These are phyloP conservation scores for Drosophila orosa DNA, from an alignment of 1,140 invertebrate genomes.

Conservation along the genomic window DNA sequence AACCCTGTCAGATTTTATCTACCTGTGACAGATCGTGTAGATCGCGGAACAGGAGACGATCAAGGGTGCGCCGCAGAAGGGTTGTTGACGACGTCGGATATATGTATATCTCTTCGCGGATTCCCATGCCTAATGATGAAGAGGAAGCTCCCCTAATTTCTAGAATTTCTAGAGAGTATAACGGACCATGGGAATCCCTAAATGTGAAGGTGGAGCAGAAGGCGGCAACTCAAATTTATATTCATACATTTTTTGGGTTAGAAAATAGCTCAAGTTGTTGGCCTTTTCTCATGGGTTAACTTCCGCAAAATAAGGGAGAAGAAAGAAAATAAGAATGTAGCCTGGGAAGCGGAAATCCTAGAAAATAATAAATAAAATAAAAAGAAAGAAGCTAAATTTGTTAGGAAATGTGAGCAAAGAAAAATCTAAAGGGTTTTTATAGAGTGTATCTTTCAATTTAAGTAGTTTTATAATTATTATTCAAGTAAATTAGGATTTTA, in stretches of 20 bases:
- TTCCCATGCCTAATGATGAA: slow-evolving; percentile 3
- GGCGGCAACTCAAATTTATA: slow-evolving; percentile 6
- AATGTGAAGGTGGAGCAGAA: slow-evolving; percentile 10
- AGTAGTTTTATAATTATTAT: too few species aligned
- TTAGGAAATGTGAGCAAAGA: neutral
- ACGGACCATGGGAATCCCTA: slow-evolving; percentile 24
- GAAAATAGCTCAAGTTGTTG: slow-evolving; percentile 27
- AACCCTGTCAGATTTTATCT: slow-evolving; percentile 20
- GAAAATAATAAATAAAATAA: neutral
- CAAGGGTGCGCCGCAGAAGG: slow-evolving; percentile 42
- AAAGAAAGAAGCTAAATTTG: neutral
- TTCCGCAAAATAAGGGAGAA: slow-evolving; percentile 20
- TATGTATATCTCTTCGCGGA: neutral
- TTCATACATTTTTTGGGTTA: slow-evolving; percentile 21
- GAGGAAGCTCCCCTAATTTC: slow-evolving; percentile 2
- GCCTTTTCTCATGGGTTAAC: slow-evolving; percentile 23
- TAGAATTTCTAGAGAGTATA: neutral
- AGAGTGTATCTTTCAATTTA: neutral
- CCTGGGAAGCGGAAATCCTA: slow-evolving; percentile 40
- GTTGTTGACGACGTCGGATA: slow-evolving; percentile 18
- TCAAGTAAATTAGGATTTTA: too few species aligned
- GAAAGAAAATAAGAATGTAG: neutral
- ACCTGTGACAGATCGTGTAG: slow-evolving; percentile 31
- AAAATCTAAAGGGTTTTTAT: neutral
- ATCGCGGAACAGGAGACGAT: slow-evolving; percentile 20